Conservation (phyloP, 2,797 vertebrate species). For the Erpetoichthys calabaricus region DNA sequence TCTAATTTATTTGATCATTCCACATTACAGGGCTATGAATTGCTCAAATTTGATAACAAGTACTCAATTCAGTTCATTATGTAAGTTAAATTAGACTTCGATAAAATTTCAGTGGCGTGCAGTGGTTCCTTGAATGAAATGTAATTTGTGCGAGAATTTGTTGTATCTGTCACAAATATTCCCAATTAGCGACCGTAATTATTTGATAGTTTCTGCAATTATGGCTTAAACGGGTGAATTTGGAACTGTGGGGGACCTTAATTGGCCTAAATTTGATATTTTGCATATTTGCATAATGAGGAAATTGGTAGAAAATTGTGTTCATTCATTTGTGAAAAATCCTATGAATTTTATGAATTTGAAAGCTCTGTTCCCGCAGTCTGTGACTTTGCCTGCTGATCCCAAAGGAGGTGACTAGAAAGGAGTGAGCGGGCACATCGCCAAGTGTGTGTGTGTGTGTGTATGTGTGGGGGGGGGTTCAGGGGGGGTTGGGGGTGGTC, state of each 20-base stretch:
- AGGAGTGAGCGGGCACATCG: constrained; percentile 60
- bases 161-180: constrained; percentile 99
- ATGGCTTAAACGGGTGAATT: constrained; percentile 94
- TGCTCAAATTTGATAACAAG: constrained; percentile 98
- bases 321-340: constrained; percentile 99
- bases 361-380: constrained; percentile 94
- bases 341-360: constrained; percentile 98
- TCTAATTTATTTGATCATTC: constrained; percentile 96
- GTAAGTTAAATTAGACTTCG: constrained; percentile 83
- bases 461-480: constrained; percentile 26
- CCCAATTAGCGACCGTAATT: constrained; percentile 98
- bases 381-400: constrained; percentile 87
- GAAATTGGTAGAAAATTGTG: constrained; percentile 99
- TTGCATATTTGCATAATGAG: constrained; percentile 99
- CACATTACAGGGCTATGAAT: constrained; percentile 90
- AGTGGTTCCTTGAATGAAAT: constrained; percentile 90
- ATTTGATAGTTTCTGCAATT: constrained; percentile 99
- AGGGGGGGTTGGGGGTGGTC: neutral
- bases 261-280: constrained; percentile 99
- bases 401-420: constrained; percentile 70
- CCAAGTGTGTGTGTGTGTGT: constrained; percentile 49
- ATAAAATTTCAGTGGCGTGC: constrained; percentile 71
- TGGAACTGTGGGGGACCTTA: constrained; percentile 93
- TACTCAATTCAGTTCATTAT: constrained; percentile 95
- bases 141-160: constrained; percentile 98